Base-by-base conservation (phyloP, 2,113 vertebrate species). In the Acinonyx jubatus region DNA sequence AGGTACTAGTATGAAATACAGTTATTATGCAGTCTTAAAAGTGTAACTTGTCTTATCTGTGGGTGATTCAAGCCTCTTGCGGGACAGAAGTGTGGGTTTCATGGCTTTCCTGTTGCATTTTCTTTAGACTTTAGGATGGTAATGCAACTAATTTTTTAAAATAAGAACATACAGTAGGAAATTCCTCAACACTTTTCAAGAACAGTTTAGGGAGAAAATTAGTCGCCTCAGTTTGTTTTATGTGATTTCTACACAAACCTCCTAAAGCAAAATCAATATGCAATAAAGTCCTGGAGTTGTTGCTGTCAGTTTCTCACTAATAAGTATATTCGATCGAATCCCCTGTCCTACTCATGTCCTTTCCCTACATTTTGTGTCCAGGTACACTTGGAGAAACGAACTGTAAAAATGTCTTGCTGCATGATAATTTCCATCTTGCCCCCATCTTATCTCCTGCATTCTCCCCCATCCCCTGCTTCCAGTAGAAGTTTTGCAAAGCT, bases 211-310 rank as follows among this genome's bases (percentile, higher is more conserved):
- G 66, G 95, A 97, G 95, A 93, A 95, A 94, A 92, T 96, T 81
- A 84, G 65, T 94, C 96, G 87, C 93, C 90, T 86, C 38, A 57
- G 33, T 81, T 97, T 96, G 79, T 95, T 89, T 92, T 92, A 81
- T 84, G 45, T 91, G 71, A 92, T 97, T 96, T 93, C 55, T 90
- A 94, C 76, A 73, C 45, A 95, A 78, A 73, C 52, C 45, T 96
- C 96, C 91, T 93, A 88, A 95, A 97, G 95, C 97, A 94, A 96
- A 97, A 98, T 97, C 97, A 86, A 94, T 96, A 92, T 38, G 66
- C 92, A 94, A 94, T 94, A 93, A 95, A 96, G 84, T 91, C 38
- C 50, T n/a, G 78, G 66, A 63, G 48, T 63, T 11, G 5, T n/a
- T 76, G 55, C 48, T 52, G 48, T 61, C 89, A 41, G 65, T 83